These are phyloP conservation scores for Neosalanx taihuensis DNA, from an alignment of 2,797 vertebrate species.

Conservation along the genomic window DNA sequence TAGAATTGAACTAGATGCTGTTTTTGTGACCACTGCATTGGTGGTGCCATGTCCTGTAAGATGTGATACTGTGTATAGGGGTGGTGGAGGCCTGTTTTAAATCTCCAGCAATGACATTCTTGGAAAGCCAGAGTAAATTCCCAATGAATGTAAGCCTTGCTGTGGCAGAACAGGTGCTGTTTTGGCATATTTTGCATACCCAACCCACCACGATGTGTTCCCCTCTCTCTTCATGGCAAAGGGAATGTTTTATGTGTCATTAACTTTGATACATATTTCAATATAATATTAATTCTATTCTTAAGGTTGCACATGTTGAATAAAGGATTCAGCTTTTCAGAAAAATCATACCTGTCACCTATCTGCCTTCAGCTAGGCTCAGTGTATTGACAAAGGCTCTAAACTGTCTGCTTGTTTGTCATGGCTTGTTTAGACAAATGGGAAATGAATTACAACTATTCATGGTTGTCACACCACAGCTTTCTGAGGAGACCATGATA, in stretches of 20 bases:
- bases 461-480: constrained; percentile 16
- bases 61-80: constrained; percentile 59
- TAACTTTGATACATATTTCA: too few relatives aligned
- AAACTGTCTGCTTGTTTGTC: not conserved
- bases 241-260: too few relatives aligned
- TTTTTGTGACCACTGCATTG: constrained; percentile 14
- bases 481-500: constrained; percentile 39
- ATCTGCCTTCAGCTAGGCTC: too few relatives aligned
- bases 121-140: constrained; percentile 68
- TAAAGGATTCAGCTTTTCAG: not conserved
- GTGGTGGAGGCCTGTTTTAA: constrained; percentile 50
- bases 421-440: not conserved
- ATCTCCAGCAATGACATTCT: constrained; percentile 62
- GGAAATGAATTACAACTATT: not conserved
- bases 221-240: not conserved
- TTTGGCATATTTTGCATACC: constrained; percentile 50
- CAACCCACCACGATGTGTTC: constrained; percentile 47
- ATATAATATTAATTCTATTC: not conserved
- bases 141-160: constrained; percentile 64
- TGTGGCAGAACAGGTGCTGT: constrained; percentile 66
- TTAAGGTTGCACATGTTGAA: not conserved
- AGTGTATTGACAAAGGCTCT: too few relatives aligned
- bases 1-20: constrained; percentile 35
- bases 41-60: constrained; percentile 57
- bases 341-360: too few relatives aligned